Percentiles rank a stretch among this genome's conserved stretches.
Evolutionary conservation across 2,113 vertebrate species (phyloP).

Genomic region (Anseranas semipalmata): DNA sequence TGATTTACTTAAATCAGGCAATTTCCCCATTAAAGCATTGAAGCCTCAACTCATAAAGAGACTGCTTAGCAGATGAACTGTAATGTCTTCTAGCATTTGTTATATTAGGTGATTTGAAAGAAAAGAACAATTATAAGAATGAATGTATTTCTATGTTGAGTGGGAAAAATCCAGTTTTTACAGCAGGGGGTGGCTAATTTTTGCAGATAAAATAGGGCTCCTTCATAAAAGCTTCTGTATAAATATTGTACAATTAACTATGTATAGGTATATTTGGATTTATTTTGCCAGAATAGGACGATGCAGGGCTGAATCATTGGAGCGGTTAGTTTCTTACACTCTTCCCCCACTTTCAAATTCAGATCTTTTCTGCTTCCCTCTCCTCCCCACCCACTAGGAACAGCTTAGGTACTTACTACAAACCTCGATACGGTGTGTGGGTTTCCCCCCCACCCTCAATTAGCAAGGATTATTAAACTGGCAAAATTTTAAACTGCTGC

Average conservation of each 20-base stretch:
- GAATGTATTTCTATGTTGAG: conserved; percentile 60
- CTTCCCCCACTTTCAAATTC: neutral
- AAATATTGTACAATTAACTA: conserved; percentile 54
- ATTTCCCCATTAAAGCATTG: conserved; percentile 69
- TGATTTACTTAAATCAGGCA: conserved; percentile 69
- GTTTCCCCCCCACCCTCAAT: neutral
- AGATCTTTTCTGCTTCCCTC: neutral
- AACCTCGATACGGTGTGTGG: neutral
- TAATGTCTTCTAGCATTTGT: conserved; percentile 51
- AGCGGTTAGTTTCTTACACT: neutral
- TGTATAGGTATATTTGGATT: conserved; percentile 33
- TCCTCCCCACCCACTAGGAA: neutral
- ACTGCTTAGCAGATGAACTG: conserved; percentile 65
- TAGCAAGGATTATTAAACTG: conserved; percentile 65
- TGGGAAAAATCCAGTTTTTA: conserved; percentile 31
- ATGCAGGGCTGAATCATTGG: conserved; percentile 14
- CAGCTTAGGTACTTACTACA: neutral
- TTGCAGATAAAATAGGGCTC: conserved; percentile 40
- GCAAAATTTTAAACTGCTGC: conserved; percentile 50
- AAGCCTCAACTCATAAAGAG: conserved; percentile 63
- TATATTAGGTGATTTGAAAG: conserved; percentile 67
- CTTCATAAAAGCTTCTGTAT: conserved; percentile 13
- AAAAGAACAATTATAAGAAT: conserved; percentile 73
- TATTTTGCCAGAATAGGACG: neutral
- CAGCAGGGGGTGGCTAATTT: conserved; percentile 66